Conservation (phyloP, 2,888 invertebrate genomes). For the Tachina grossa region DNA sequence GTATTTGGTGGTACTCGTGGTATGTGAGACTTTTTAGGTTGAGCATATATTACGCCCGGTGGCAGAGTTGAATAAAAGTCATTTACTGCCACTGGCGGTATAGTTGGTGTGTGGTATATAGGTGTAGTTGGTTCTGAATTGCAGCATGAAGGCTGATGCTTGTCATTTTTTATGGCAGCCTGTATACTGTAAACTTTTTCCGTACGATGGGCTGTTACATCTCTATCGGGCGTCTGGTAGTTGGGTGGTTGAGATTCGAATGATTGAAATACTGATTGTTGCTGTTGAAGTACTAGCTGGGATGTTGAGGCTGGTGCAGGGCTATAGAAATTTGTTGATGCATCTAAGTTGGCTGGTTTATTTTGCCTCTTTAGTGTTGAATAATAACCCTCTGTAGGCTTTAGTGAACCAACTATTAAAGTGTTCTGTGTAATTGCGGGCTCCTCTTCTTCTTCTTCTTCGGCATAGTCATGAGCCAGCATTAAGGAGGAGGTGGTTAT, state of each 20-base stretch:
- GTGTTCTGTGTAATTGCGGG: slow-evolving; percentile 84
- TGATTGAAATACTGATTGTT: slow-evolving; percentile 73
- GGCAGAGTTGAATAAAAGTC: slow-evolving; percentile 69
- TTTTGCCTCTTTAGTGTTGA: slow-evolving; percentile 73
- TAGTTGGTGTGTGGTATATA: slow-evolving; percentile 31
- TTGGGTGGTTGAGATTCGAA: slow-evolving; percentile 65
- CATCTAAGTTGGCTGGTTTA: slow-evolving; percentile 44
- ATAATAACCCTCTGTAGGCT: slow-evolving; percentile 80
- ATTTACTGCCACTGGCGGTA: slow-evolving; percentile 71
- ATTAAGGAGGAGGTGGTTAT: slow-evolving; percentile 83
- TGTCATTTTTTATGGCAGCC: slow-evolving; percentile 63
- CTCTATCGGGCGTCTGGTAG: slow-evolving; percentile 64
- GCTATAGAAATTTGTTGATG: slow-evolving; percentile 41
- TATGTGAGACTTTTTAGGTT: slow-evolving; percentile 77
- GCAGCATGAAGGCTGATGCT: slow-evolving; percentile 62
- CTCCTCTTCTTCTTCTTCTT: slow-evolving; percentile 80
- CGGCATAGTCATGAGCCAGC: slow-evolving; percentile 83
- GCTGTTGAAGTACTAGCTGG: slow-evolving; percentile 26
- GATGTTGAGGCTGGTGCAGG: slow-evolving; percentile 5
- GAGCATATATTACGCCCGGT: slow-evolving; percentile 75
- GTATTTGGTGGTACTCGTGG: slow-evolving; percentile 72
- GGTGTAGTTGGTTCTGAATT: slow-evolving; percentile 65
- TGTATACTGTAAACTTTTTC: slow-evolving; percentile 79
- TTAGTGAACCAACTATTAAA: slow-evolving; percentile 84
- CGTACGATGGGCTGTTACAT: slow-evolving; percentile 77